Base-by-base conservation (phyloP, 2,113 vertebrate species). In the Murina feae region DNA sequence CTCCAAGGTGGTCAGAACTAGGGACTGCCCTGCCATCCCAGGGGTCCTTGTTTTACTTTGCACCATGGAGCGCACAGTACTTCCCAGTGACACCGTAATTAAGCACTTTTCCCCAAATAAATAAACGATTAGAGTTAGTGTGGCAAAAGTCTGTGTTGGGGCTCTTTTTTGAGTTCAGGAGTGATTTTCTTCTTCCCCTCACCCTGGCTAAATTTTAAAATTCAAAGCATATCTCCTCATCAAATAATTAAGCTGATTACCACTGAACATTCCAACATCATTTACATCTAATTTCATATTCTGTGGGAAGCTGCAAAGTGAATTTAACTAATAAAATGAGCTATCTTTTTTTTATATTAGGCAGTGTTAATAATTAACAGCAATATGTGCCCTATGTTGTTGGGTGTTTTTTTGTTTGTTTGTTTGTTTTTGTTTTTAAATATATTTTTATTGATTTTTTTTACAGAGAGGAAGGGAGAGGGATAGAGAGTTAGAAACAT, bases 291-390 rank as follows among this genome's bases (percentile, higher is more conserved):
- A 95, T 96, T 63, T 90, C 69, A 87, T 96, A 87, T 81, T 91
- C 89, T 85, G 25, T 89, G 39, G 91, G 35, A 93, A 91, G 76
- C 69, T 91, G 83, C 75, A 68, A 95, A 93, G 79, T 32, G 74
- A 95, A 55, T 87, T 95, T 79, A 78, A 42, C 83, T 93, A 79
- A 94, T 95, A 86, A 95, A 95, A 93, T 72, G 75, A 89, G 58
- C 18, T 30, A 11, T 86, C 65, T 84, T 76, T 93, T 69, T 84
- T 76, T 93, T 69, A 37, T 89, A 60, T 93, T 55, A 89, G 74
- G 10, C 42, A 4, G 63, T 21, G 44, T 66, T 80, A 3, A 42
- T 82, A 58, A 84, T 82, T 60, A 94, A 79, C 82, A 63, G 55
- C 65, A 60, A 44, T 51, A 18, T 75, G 47, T 60, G 53, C 44